Evolutionary conservation across 2,113 vertebrate species (phyloP).

Genomic region (Tiliqua scincoides): DNA sequence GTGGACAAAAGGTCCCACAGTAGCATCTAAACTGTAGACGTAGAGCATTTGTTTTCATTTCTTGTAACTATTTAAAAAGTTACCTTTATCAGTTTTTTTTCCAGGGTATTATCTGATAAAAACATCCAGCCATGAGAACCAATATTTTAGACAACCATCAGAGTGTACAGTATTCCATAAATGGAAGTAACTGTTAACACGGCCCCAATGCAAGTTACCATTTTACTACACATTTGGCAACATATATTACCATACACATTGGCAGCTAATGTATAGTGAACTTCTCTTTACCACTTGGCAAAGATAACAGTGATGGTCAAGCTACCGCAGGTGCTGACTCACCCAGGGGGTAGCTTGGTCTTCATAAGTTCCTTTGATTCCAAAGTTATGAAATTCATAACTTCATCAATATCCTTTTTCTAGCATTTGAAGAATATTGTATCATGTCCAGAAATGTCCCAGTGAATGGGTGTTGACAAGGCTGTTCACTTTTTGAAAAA

Average conservation of each 20-base stretch:
- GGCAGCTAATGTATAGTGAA: not conserved
- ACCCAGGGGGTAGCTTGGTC: not conserved
- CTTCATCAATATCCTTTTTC: constrained; percentile 23
- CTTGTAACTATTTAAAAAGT: not conserved
- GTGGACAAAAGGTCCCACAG: constrained; percentile 9
- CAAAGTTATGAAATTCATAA: constrained; percentile 27
- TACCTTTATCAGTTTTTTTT: constrained; percentile 8
- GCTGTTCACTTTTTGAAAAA: not conserved
- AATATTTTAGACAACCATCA: not conserved
- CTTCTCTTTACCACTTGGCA: not conserved
- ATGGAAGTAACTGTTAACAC: constrained; percentile 35
- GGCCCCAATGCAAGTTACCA: too few relatives aligned
- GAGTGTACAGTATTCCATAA: not conserved
- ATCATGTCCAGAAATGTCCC: constrained; percentile 27
- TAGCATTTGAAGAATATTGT: constrained; percentile 27
- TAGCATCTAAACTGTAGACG: constrained; percentile 43
- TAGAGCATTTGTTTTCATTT: constrained; percentile 46
- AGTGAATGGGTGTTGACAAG: not conserved
- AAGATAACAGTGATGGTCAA: not conserved
- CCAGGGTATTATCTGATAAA: constrained; percentile 47
- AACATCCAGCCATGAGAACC: constrained; percentile 53
- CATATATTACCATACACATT: not conserved
- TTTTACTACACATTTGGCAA: not conserved
- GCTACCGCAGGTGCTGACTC: not conserved
- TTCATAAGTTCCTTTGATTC: not conserved